phyloP scores from a whole-genome alignment of 2,113 vertebrate genomes.

The Daubentonia madagascariensis region DNA sequence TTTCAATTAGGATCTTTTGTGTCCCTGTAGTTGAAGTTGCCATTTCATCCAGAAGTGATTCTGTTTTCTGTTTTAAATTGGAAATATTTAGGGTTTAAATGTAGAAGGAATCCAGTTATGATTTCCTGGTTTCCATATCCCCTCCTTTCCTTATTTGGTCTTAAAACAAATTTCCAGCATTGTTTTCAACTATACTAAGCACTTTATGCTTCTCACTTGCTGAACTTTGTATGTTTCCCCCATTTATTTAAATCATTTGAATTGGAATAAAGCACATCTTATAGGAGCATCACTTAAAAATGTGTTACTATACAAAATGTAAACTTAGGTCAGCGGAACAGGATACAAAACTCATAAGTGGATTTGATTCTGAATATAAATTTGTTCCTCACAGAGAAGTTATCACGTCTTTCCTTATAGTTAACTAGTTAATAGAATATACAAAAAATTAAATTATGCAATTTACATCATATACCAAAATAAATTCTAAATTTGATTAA shows the following conservation, averaged over 20 bases:
- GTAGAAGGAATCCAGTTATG: not conserved
- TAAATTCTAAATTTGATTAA: not conserved
- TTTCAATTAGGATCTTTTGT: not conserved
- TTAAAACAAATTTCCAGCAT: not conserved
- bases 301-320: not conserved
- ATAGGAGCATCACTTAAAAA: not conserved
- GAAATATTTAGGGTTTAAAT: not conserved
- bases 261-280: not conserved
- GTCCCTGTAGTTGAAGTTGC: not conserved
- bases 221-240: not conserved
- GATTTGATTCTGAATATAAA: not conserved
- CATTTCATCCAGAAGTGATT: not conserved
- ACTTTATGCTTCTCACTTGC: not conserved
- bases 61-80: slow-evolving; percentile 10
- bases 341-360: not conserved
- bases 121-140: not conserved
- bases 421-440: not conserved
- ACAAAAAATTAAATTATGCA: not conserved
- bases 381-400: not conserved
- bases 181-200: not conserved
- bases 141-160: not conserved
- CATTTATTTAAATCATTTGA: not conserved
- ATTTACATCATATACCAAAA: not conserved
- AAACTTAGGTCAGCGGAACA: not conserved
- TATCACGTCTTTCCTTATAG: not conserved